A percentile compares a stretch with the other conserved stretches of the same genome.
These are phyloP conservation scores for Mongoloraphidia duomilia DNA, from an alignment of 2,888 invertebrate genomes.

Conservation along the genomic window DNA sequence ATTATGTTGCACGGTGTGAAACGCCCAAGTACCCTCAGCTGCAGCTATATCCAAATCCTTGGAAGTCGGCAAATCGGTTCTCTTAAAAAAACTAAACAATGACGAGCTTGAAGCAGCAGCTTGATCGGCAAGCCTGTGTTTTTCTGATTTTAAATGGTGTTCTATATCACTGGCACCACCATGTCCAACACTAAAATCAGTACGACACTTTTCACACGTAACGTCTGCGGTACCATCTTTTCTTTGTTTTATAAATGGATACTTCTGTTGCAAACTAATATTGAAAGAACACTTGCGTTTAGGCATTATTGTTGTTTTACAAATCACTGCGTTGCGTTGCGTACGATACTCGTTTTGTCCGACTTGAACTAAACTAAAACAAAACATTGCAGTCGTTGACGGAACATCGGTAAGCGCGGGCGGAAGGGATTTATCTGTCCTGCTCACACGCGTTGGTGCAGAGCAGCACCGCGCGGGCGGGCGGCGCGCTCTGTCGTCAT, in stretches of 20 bases:
- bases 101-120: constrained; percentile 11
- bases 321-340: background rate
- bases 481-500: too few relatives aligned
- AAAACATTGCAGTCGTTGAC: too few relatives aligned
- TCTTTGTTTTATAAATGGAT: constrained; percentile 19
- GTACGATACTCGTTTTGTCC: too few relatives aligned
- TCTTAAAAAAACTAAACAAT: constrained; percentile 12
- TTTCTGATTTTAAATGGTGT: constrained; percentile 14
- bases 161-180: constrained; percentile 14
- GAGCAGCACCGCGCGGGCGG: too few relatives aligned
- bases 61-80: constrained; percentile 10
- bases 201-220: constrained; percentile 9
- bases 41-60: constrained; percentile 11
- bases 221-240: constrained; percentile 11
- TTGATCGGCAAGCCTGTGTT: constrained; percentile 11
- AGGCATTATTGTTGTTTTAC: constrained; percentile 8
- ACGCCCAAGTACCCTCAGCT: constrained; percentile 12
- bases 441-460: too few relatives aligned
- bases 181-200: constrained; percentile 10
- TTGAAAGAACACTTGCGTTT: constrained; percentile 19
- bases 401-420: too few relatives aligned
- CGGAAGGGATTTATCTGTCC: too few relatives aligned
- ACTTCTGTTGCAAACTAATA: constrained; percentile 17
- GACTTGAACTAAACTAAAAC: too few relatives aligned
- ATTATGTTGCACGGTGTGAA: constrained; percentile 12